A percentile compares a stretch with the other conserved stretches of the same genome.
phyloP scores from a whole-genome alignment of 2,888 invertebrate genomes.

The Gryllus longicercus region DNA sequence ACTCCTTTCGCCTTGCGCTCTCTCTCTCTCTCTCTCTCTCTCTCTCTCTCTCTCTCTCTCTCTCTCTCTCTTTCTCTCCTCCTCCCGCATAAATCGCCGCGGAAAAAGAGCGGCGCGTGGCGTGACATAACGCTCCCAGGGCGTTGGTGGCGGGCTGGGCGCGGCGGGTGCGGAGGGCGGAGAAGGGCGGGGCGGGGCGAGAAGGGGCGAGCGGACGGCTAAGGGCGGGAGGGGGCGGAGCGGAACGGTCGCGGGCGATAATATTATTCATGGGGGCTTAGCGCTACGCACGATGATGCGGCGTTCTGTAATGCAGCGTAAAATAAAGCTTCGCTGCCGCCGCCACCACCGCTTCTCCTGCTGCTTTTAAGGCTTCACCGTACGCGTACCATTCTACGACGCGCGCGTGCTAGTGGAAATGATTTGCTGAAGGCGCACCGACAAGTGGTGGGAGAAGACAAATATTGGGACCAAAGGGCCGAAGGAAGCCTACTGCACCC shows the following conservation, averaged over 20 bases:
- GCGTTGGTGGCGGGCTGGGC: not conserved
- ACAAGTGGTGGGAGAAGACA: too few species aligned
- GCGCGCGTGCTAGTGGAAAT: too few species aligned
- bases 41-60: not conserved
- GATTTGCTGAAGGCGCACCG: too few species aligned
- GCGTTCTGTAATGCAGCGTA: not conserved
- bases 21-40: not conserved
- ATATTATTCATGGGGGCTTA: conserved; percentile 10
- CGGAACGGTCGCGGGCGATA: not conserved
- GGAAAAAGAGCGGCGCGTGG: not conserved
- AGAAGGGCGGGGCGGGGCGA: too few species aligned
- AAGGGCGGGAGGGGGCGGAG: not conserved
- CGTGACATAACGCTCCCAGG: not conserved
- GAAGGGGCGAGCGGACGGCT: not conserved
- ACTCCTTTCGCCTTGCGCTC: too few species aligned
- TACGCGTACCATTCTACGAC: too few species aligned
- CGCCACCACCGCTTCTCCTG: too few species aligned
- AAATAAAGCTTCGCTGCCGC: not conserved
- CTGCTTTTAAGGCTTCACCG: too few species aligned
- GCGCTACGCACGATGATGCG: not conserved
- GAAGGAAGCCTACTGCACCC: too few species aligned
- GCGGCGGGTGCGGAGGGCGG: too few species aligned
- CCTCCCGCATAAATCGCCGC: not conserved
- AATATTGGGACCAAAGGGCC: too few species aligned
- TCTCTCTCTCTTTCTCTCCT: not conserved